Conservation (phyloP, 2,113 vertebrate species). For the Anser cygnoides region DNA sequence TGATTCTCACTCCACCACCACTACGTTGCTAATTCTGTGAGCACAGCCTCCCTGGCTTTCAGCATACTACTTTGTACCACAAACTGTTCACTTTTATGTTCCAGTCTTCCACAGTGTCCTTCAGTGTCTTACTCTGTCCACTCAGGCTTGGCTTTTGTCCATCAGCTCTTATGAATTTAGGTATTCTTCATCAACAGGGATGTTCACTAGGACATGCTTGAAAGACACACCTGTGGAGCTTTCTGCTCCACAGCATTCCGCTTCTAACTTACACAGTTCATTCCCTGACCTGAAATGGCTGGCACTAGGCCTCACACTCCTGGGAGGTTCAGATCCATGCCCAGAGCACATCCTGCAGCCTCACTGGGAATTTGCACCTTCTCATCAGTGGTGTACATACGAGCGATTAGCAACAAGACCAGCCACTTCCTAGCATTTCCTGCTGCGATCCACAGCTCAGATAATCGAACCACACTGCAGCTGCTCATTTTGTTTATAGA, state of each 20-base stretch:
- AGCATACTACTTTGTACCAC: neutral
- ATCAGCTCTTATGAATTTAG: neutral
- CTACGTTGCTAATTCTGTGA: neutral
- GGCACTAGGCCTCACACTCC: fast-evolving
- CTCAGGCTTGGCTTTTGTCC: neutral
- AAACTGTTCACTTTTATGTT: neutral
- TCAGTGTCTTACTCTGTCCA: neutral
- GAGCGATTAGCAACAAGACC: neutral
- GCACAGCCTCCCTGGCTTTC: neutral
- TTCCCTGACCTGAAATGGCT: fast-evolving
- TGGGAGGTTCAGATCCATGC: fast-evolving
- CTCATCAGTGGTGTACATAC: neutral
- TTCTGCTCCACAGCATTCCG: neutral
- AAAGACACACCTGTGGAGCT: neutral
- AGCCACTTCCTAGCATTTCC: neutral
- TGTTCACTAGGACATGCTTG: fast-evolving
- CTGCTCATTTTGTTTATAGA: neutral
- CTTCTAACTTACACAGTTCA: neutral
- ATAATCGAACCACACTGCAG: neutral
- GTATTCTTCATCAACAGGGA: neutral
- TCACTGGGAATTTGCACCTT: neutral
- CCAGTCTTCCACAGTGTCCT: neutral
- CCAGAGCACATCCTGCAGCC: neutral
- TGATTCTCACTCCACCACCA: neutral
- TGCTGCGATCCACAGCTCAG: neutral